phyloP scores from a whole-genome alignment of 1,140 invertebrate species.

The Zaprionus davidi region DNA sequence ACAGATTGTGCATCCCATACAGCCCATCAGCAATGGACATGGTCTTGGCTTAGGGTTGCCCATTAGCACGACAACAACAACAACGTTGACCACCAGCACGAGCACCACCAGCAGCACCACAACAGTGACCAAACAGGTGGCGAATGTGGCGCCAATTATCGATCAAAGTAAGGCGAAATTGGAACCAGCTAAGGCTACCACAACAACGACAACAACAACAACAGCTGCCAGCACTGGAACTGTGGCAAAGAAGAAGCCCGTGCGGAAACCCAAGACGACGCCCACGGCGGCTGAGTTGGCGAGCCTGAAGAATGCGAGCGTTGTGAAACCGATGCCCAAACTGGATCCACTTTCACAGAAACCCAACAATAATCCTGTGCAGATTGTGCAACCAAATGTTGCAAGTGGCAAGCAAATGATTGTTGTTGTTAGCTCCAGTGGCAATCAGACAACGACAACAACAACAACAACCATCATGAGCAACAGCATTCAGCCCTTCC shows the following conservation, averaged over 20 bases:
- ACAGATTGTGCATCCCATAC: slow-evolving; percentile 79
- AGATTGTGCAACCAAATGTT: slow-evolving; percentile 81
- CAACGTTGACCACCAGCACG: slow-evolving; percentile 53
- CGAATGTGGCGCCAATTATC: slow-evolving; percentile 82
- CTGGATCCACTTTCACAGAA: slow-evolving; percentile 78
- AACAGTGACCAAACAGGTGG: slow-evolving; percentile 78
- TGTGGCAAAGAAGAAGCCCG: slow-evolving; percentile 77
- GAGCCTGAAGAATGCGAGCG: slow-evolving; percentile 73
- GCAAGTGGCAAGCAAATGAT: slow-evolving; percentile 81
- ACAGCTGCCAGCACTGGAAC: slow-evolving; percentile 48
- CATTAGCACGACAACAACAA: slow-evolving; percentile 62
- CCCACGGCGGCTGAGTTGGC: slow-evolving; percentile 71
- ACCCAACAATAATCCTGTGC: slow-evolving; percentile 80
- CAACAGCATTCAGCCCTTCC: slow-evolving; percentile 82
- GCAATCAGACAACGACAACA: slow-evolving; percentile 57
- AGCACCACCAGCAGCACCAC: slow-evolving; percentile 64
- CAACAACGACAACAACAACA: slow-evolving; percentile 12
- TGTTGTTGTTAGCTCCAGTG: slow-evolving; percentile 59
- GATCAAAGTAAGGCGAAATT: slow-evolving; percentile 81
- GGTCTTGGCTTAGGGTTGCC: slow-evolving; percentile 39
- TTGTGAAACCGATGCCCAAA: slow-evolving; percentile 81
- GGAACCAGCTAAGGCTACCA: slow-evolving; percentile 59
- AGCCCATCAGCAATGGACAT: slow-evolving; percentile 67
- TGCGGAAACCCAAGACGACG: slow-evolving; percentile 74
- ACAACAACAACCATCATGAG: slow-evolving; percentile 74